Evolutionary conservation across 2,888 invertebrate genomes (phyloP), one percentile per base, ranked within the genome.

Genomic region (Formica aserva): DNA sequence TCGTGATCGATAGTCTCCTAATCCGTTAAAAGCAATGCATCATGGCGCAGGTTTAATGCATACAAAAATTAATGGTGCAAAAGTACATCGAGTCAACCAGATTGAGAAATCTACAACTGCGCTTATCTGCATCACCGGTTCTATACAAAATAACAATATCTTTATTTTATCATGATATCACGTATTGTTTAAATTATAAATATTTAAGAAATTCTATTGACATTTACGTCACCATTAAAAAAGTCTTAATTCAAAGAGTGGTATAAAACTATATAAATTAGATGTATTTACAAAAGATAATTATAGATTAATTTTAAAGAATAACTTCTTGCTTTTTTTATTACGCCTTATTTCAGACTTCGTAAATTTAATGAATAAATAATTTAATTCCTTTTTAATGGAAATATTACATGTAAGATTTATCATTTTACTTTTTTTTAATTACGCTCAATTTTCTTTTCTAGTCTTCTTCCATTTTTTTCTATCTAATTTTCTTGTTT

Each of bases 1-100:
- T 76, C 85, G 71, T 89, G 89, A 89, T 89, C 88, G 88, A 89
- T 89, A 87, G 72, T 71, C 77, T 78, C 35, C 72, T 85, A 87
- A 89, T 89, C 88, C 89, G 86, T 88, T 87, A 81, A 87, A 87
- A 83, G 84, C 85, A 76, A 89, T 86, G 69, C 71, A 85, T 85
- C 89, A 84, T 67, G n/a, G 62, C 29, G 15, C 55, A 82, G 74
- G 82, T 87, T 87, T 74, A 80, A 57, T 80, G 85, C 41, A 13
- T 26, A 60, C 81, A 83, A 81, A 87, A 89, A 81, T 87, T 86
- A 87, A 87, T 88, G 86, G 82, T 63, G 75, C 78, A 65, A 75
- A 67, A 82, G 69, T 35, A 72, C 26, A 60, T 65, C 67, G 65
- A 35, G 71, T 45, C 26, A 11, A 57, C 15, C 69, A 41, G 22